Conservation (phyloP, 2,888 invertebrate species). For the Coelinius sp. region DNA sequence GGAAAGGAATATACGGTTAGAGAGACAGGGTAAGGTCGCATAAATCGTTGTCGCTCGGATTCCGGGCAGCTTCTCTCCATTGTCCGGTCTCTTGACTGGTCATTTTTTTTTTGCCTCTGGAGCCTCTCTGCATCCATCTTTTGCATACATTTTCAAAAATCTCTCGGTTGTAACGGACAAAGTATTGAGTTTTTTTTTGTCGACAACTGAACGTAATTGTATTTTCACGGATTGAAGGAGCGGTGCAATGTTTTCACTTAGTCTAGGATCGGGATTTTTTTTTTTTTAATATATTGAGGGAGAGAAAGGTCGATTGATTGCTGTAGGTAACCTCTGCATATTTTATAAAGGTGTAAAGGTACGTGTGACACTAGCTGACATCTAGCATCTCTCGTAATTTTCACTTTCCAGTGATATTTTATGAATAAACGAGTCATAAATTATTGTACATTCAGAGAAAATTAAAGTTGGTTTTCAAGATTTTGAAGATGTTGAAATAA, state of each 20-base stretch:
- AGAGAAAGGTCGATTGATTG: constrained; percentile 25
- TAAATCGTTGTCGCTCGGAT: constrained; percentile 68
- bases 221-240: constrained; percentile 25
- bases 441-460: no score
- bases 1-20: constrained; percentile 41
- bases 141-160: constrained; percentile 68
- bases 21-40: constrained; percentile 58
- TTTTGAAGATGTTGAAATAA: no score
- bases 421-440: no score
- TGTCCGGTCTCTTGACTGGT: constrained; percentile 58
- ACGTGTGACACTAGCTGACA: neutral
- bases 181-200: neutral
- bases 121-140: constrained; percentile 45
- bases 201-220: neutral
- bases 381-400: neutral
- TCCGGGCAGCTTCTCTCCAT: constrained; percentile 63
- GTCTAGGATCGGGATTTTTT: neutral
- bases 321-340: neutral
- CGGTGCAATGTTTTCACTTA: constrained; percentile 5
- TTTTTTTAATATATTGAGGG: neutral
- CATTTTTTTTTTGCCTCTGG: constrained; percentile 28
- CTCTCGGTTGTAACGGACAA: constrained; percentile 50
- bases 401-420: neutral
- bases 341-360: neutral
- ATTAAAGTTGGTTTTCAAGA: no score